Evolutionary conservation across 2,113 vertebrate genomes (phyloP), one percentile per base, ranked within the genome.

Genomic region (Ondatra zibethicus): DNA sequence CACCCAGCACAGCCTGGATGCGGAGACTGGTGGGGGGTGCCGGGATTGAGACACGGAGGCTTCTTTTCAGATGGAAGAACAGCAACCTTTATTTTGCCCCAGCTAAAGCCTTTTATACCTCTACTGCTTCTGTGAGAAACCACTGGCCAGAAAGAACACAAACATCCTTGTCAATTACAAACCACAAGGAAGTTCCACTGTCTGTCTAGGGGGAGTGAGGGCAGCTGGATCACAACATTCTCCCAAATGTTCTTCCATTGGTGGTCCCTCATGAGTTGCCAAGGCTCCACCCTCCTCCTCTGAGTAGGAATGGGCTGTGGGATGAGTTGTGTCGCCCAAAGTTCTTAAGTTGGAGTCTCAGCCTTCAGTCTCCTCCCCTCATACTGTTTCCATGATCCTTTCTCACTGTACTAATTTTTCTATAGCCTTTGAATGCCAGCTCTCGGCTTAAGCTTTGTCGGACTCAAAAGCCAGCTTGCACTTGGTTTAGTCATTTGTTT

Each of bases 401-500:
- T 39, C 50, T 66, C 4, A 21, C 19, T 29, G 13, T 76, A 39
- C 23, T 36, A 68, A 75, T 17, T 75, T 65, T 52, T 25, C 33
- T 19, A 25, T 36, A 3, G 45, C 50, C 55, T 89, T 68, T 63
- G 61, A 89, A 52, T 80, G 31, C 50, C n/a, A 61, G 33, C 9
- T 88, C 50, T 17, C 23, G 27, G n/a, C 70, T 63, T 52, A 39
- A 72, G n/a, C 42, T 92, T 47, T 42, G 4, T 55, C 7, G 52
- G 45, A 78, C 70, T 42, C 21, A 36, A 88, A 65, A 12, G 19
- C 7, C 50, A 45, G 5, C 13, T 25, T 23, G 7, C 2, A 31
- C n/a, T 8, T 9, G 27, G 3, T 17, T 50, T 45, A 23, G 4
- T 21, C 6, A 7, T 5, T 0, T 12, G 27, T 21, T 31, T 36